phyloP scores from a whole-genome alignment of 2,113 vertebrate genomes.

The Coptodon bakossiorum region DNA sequence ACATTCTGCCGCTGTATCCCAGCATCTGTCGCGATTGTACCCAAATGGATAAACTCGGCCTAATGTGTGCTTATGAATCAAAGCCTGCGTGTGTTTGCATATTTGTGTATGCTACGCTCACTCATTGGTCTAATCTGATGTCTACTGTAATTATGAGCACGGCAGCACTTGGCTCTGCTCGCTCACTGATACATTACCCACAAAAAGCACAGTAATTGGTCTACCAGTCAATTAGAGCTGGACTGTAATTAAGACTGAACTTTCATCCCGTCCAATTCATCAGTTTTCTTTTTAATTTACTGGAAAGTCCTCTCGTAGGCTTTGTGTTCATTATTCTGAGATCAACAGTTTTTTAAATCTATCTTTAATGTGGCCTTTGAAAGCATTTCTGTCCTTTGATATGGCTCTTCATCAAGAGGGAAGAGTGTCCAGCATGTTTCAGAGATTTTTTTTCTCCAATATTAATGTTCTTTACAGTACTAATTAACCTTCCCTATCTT shows the following conservation, averaged over 20 bases:
- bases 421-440: background rate
- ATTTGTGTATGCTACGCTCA: background rate
- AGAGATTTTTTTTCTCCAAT: background rate
- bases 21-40: background rate
- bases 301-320: conserved; percentile 4
- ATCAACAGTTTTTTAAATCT: conserved; percentile 7
- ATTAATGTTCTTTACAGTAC: background rate
- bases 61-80: conserved; percentile 33
- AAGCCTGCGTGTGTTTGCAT: background rate
- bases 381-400: background rate
- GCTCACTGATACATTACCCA: conserved; percentile 20
- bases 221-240: conserved; percentile 50
- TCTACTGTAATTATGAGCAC: conserved; percentile 30
- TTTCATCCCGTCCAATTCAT: conserved; percentile 29
- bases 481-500: conserved; percentile 15
- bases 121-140: conserved; percentile 41
- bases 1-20: background rate
- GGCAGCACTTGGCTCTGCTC: background rate
- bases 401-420: background rate
- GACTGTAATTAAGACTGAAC: conserved; percentile 53
- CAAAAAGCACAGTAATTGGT: conserved; percentile 49
- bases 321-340: background rate
- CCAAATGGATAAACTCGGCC: background rate
- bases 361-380: conserved; percentile 24
- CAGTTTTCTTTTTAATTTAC: conserved; percentile 23